A percentile compares a stretch with the other conserved stretches of the same genome.
Conservation (phyloP, 2,113 vertebrate genomes). For the Mormyrus lacerda region DNA sequence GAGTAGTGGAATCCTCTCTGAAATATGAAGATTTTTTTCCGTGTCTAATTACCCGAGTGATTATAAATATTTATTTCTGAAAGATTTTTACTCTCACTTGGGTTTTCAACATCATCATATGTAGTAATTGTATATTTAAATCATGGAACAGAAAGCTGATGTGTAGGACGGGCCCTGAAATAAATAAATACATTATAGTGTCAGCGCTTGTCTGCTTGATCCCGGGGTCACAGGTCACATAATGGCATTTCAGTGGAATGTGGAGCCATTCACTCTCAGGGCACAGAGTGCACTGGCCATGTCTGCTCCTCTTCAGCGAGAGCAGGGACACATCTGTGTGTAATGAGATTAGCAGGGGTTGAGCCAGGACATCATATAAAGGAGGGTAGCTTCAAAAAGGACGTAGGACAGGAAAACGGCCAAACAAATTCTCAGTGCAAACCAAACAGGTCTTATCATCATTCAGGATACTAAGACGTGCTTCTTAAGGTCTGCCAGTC, state of each 20-base stretch:
- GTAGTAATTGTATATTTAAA: neutral
- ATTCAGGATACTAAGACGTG: neutral
- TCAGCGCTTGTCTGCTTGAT: neutral
- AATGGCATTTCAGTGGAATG: neutral
- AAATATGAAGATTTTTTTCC: neutral
- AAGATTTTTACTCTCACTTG: neutral
- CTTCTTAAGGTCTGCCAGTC: neutral
- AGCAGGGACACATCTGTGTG: conserved; percentile 35
- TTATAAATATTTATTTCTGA: neutral
- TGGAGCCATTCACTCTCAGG: neutral
- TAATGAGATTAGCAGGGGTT: conserved; percentile 21
- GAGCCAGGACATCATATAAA: neutral
- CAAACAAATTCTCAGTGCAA: neutral
- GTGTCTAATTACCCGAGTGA: neutral
- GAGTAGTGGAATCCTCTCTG: neutral
- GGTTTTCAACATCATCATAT: neutral
- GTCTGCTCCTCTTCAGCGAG: conserved; percentile 32
- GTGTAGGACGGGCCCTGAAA: neutral
- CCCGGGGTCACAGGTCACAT: neutral
- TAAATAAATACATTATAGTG: neutral
- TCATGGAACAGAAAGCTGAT: neutral
- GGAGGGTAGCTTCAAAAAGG: neutral
- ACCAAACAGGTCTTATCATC: neutral
- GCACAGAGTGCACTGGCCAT: neutral
- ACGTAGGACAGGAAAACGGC: neutral